Base-by-base conservation (phyloP, 2,888 invertebrate species). In the Heliconius cydno region DNA sequence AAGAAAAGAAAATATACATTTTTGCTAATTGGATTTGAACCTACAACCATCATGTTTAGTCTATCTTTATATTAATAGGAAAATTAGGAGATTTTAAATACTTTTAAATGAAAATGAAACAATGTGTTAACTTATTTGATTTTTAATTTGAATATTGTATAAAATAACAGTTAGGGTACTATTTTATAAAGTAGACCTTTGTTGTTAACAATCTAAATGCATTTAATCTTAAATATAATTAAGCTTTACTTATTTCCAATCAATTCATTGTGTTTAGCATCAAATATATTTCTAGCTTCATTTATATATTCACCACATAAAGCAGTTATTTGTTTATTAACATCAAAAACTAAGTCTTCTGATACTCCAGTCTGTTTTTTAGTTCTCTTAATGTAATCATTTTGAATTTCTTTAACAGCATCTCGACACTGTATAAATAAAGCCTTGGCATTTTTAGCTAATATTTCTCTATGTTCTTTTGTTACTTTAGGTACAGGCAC, bases 401-500 rank as follows among this genome's bases (percentile, higher is more conserved):
- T 97, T 88, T 98, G 98, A 1, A 97, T 94, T 82, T 98, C 97
- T 88, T 97, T 97, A 76, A 98, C 95, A 13, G 95, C 91, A 89
- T 97, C 97, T 87, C 97, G 97, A 83, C 97, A 97, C 90, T 97
- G 98, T 6, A 97, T 96, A 87, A 96, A 98, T 76, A 98, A 87
- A 0, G 95, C 94, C 92, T 98, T 98, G 0, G 99, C 99, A 95
- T 97, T 98, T 92, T 98, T 98, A 0, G 98, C 97, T 80, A 99
- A 94, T 81, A 96, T 96, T 92, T 99, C 99, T 84, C 99, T 95
- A 87, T 99, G 98, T 89, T 99, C 99, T 88, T 97, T 97, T 0
- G 99, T 99, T 0, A 99, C 97, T 92, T 98, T 98, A 19, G 99
- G 98, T 84, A 98, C 96, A 63, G 98, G 98, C 76, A 99, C 96